phyloP scores from a whole-genome alignment of 1,140 invertebrate genomes.

The Plodia interpunctella region DNA sequence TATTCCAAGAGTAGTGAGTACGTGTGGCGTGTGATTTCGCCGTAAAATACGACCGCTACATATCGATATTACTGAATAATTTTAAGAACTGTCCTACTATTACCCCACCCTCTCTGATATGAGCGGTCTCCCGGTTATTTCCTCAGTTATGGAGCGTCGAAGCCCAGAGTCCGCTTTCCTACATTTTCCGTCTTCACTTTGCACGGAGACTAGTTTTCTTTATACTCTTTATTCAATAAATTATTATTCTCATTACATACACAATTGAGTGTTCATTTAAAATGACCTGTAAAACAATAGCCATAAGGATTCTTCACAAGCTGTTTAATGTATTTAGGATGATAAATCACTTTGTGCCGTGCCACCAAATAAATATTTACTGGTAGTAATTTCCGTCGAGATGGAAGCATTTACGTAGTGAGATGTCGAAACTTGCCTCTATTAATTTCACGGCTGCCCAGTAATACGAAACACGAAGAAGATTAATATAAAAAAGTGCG shows the following conservation, averaged over 20 bases:
- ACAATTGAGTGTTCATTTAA: background rate
- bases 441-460: conserved; percentile 58
- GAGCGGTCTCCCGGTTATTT: no score
- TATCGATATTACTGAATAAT: no score
- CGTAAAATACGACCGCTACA: no score
- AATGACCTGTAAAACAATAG: background rate
- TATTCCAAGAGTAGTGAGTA: no score
- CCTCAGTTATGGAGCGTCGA: no score
- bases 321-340: background rate
- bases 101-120: no score
- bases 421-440: conserved; percentile 49
- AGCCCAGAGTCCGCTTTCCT: no score
- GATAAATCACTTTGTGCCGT: conserved; percentile 8
- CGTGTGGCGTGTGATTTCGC: no score
- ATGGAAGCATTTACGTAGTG: conserved; percentile 44
- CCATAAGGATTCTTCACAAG: background rate
- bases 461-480: background rate
- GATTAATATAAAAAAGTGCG: background rate
- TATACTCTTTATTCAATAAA: no score
- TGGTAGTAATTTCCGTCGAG: conserved; percentile 55
- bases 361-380: conserved; percentile 41
- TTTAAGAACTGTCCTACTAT: no score
- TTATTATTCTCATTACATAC: background rate
- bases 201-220: no score
- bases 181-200: no score